These are phyloP conservation scores for Drosophila lutescens DNA, from an alignment of 2,888 invertebrate genomes.

Conservation along the genomic window DNA sequence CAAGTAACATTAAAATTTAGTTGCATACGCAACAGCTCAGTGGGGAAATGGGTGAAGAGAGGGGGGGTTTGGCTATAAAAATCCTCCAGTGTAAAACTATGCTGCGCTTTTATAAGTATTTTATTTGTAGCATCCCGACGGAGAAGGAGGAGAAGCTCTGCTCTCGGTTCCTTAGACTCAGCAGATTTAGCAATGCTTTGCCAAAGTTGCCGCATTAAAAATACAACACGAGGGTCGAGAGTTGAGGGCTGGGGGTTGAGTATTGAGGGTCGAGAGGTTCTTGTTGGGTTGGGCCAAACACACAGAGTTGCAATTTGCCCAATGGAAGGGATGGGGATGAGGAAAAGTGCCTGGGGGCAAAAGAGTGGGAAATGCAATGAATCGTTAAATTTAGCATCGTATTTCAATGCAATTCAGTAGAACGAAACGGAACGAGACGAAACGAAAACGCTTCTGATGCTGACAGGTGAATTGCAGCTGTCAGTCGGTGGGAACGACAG, in stretches of 20 bases:
- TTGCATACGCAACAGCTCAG: conserved; percentile 55
- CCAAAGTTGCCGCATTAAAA: conserved; percentile 76
- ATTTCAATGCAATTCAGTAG: conserved; percentile 75
- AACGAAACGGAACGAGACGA: conserved; percentile 51
- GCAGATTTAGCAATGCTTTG: conserved; percentile 78
- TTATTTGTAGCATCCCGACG: conserved; percentile 58
- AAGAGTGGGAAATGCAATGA: conserved; percentile 71
- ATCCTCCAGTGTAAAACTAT: conserved; percentile 61
- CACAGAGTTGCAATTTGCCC: conserved; percentile 74
- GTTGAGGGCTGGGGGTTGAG: conserved; percentile 10
- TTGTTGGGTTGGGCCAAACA: conserved; percentile 25
- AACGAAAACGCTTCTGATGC: conserved; percentile 56
- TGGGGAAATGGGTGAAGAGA: background rate
- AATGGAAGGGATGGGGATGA: conserved; percentile 46
- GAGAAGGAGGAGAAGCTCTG: conserved; percentile 18
- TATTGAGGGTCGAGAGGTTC: conserved; percentile 17
- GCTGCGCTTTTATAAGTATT: conserved; percentile 71
- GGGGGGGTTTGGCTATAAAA: conserved; percentile 60
- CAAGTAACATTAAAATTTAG: conserved; percentile 79
- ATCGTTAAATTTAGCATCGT: conserved; percentile 80
- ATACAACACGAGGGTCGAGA: conserved; percentile 58
- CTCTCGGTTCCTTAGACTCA: conserved; percentile 70
- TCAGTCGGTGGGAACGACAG: conserved; percentile 57
- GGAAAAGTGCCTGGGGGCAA: conserved; percentile 38
- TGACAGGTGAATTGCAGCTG: conserved; percentile 79